A percentile compares a stretch with the other conserved stretches of the same genome.
phyloP scores from a whole-genome alignment of 2,797 vertebrate genomes.

The Sphenodon punctatus region DNA sequence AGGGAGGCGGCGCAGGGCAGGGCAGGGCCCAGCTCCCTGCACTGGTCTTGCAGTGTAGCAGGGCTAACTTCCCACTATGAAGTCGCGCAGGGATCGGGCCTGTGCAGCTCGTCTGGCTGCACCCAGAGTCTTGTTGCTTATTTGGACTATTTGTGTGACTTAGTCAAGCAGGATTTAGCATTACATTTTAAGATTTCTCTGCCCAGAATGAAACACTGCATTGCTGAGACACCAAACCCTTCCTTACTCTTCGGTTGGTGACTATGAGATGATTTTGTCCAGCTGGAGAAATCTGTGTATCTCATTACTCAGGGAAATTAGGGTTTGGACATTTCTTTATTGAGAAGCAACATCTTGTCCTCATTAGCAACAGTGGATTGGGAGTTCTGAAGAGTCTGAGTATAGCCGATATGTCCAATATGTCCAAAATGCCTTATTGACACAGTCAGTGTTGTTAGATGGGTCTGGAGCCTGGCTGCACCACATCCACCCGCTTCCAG shows the following conservation, averaged over 20 bases:
- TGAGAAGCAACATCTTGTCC: conserved; percentile 67
- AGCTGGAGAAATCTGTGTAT: conserved; percentile 61
- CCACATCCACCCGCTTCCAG: no score
- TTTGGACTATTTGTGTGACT: conserved; percentile 8
- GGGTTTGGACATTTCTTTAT: conserved; percentile 54
- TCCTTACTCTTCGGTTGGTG: conserved; percentile 34
- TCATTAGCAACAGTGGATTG: conserved; percentile 61
- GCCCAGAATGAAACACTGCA: not conserved
- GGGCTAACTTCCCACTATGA: no score
- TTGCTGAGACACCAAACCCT: conserved; percentile 49
- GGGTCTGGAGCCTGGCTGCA: no score
- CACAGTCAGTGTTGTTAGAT: no score
- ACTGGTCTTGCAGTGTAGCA: no score
- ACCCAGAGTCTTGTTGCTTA: conserved; percentile 13
- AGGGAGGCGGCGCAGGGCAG: no score
- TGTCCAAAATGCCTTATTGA: conserved; percentile 48
- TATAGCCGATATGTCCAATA: conserved; percentile 35
- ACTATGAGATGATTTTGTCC: conserved; percentile 24
- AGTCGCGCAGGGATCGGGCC: no score
- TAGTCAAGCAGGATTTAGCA: conserved; percentile 26
- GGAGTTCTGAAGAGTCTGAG: conserved; percentile 58
- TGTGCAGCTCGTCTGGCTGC: no score
- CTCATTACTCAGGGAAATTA: conserved; percentile 68
- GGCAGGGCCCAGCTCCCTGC: no score
- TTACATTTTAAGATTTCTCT: conserved; percentile 40